Percentiles rank a stretch among this genome's conserved stretches.
These are phyloP conservation scores for Stylophora pistillata DNA, from an alignment of 64 coral and sea anemone genomes.

Conservation along the genomic window DNA sequence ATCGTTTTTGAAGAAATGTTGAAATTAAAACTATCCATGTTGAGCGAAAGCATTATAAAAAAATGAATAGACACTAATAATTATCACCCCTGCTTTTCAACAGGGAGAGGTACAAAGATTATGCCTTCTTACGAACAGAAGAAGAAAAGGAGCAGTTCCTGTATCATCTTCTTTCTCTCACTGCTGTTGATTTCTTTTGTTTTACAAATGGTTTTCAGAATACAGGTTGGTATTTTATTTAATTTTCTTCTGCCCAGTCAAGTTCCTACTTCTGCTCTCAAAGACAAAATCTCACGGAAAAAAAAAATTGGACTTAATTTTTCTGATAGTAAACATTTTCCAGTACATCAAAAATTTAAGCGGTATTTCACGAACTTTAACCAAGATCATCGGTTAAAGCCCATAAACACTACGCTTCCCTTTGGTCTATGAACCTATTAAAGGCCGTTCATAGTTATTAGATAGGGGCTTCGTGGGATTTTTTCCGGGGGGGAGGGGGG, in stretches of 20 bases:
- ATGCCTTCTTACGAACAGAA: slow-evolving; percentile 93
- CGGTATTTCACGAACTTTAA: too few species aligned
- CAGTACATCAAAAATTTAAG: too few species aligned
- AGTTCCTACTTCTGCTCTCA: background rate
- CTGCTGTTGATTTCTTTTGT: slow-evolving; percentile 96
- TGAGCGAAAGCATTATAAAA: too few species aligned
- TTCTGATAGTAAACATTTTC: background rate
- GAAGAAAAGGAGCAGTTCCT: slow-evolving; percentile 97
- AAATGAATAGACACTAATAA: background rate
- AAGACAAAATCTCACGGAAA: background rate
- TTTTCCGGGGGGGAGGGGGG: too few species aligned
- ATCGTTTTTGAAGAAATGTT: background rate
- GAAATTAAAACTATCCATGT: background rate
- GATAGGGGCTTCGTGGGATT: too few species aligned
- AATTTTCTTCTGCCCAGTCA: background rate
- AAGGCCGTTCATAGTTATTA: too few species aligned
- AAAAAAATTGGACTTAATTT: too few species aligned
- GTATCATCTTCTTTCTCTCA: slow-evolving; percentile 90
- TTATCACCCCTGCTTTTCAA: background rate
- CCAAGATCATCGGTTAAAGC: too few species aligned
- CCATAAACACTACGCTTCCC: too few species aligned
- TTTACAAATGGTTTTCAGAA: slow-evolving; percentile 97
- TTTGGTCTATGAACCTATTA: too few species aligned
- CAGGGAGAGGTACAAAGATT: slow-evolving; percentile 87
- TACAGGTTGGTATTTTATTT: slow-evolving; percentile 57